Evolutionary conservation across 2,888 invertebrate species (phyloP).

Genomic region (Miltochrista miniata): DNA sequence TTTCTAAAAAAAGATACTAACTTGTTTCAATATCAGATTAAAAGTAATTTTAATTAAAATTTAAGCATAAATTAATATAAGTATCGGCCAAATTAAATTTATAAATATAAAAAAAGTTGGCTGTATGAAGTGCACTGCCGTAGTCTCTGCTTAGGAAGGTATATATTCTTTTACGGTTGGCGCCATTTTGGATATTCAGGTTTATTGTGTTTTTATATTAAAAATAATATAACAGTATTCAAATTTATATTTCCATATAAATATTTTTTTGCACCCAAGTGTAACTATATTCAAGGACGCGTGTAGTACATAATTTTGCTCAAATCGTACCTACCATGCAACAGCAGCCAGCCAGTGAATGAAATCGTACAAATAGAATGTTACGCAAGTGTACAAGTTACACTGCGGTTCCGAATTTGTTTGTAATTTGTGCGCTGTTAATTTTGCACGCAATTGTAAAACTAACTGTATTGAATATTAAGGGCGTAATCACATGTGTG

Average conservation of each 20-base stretch:
- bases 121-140: too few relatives aligned
- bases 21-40: too few relatives aligned
- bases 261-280: slow-evolving; percentile 10
- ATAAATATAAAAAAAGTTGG: too few relatives aligned
- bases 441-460: slow-evolving; percentile 29
- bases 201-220: too few relatives aligned
- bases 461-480: slow-evolving; percentile 19
- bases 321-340: slow-evolving; percentile 23
- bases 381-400: slow-evolving; percentile 24
- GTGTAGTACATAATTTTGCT: slow-evolving; percentile 19
- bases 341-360: slow-evolving; percentile 30
- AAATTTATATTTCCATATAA: slow-evolving; percentile 3
- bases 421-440: slow-evolving; percentile 27
- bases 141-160: too few relatives aligned
- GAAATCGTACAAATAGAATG: slow-evolving; percentile 28
- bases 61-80: too few relatives aligned
- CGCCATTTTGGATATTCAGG: too few relatives aligned
- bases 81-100: too few relatives aligned
- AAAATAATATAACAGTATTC: neutral
- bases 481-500: slow-evolving; percentile 7
- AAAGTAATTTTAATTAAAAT: too few relatives aligned
- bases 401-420: slow-evolving; percentile 24
- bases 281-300: slow-evolving; percentile 30
- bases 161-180: too few relatives aligned
- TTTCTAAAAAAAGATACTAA: too few relatives aligned